Conservation (phyloP, 2,888 invertebrate genomes). For the Synanthedon myopaeformis region DNA sequence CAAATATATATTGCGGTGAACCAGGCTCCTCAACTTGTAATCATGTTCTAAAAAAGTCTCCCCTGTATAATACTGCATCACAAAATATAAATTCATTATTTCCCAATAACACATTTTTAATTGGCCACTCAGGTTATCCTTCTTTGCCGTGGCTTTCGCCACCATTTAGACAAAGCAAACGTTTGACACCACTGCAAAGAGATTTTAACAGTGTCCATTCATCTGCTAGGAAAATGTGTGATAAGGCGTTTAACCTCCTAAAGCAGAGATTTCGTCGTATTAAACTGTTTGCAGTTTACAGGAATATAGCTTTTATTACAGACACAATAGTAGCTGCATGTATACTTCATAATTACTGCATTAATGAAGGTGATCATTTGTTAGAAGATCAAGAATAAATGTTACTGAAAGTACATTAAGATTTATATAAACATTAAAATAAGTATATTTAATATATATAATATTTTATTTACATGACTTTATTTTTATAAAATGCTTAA, state of each 20-base stretch:
- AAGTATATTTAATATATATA: too few species aligned
- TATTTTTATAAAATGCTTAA: too few species aligned
- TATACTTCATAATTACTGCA: constrained; percentile 44
- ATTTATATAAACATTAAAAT: too few species aligned
- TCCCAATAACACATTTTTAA: constrained; percentile 36
- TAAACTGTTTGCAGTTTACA: constrained; percentile 38
- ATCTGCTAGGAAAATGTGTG: constrained; percentile 33
- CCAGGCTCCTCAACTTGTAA: constrained; percentile 39
- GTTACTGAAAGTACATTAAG: background rate
- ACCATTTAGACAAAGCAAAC: constrained; percentile 41
- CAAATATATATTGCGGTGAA: constrained; percentile 45
- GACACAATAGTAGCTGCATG: constrained; percentile 45
- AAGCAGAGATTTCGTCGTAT: constrained; percentile 38
- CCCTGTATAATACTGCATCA: constrained; percentile 32
- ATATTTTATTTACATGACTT: too few species aligned
- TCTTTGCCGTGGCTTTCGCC: constrained; percentile 40
- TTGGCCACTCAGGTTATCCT: constrained; percentile 43
- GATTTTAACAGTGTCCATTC: constrained; percentile 37
- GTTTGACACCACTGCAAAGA: constrained; percentile 34
- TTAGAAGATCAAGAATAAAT: constrained; percentile 17
- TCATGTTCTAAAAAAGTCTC: constrained; percentile 38
- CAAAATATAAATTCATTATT: constrained; percentile 31
- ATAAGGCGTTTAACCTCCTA: constrained; percentile 34
- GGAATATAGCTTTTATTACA: constrained; percentile 41
- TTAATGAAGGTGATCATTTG: constrained; percentile 32